Evolutionary conservation across 2,797 vertebrate genomes (phyloP), one percentile per base, ranked within the genome.

Genomic region (Tragelaphus oryx): DNA sequence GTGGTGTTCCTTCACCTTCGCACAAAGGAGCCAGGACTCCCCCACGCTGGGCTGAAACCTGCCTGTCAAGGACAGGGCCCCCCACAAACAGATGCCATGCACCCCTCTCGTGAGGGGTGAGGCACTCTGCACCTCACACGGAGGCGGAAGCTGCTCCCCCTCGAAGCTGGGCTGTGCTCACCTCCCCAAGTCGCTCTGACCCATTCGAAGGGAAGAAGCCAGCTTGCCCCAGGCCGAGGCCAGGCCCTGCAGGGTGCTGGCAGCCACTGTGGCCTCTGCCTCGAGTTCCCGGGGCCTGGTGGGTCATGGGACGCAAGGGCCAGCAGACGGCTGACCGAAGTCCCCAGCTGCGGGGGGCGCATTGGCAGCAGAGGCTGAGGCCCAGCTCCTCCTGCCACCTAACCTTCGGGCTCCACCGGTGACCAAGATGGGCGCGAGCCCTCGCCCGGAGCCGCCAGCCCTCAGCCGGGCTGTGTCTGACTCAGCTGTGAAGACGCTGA

Each of bases 401-500:
- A 0, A 18, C 6, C 59, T 83, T 30, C 18, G 6, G 46, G 30
- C 18, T 3, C 54, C 11, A 10, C 76, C 1, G 60, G 12, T 1
- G 4, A 30, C 76, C 24, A 30, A 4, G 8, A 18, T 0, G 5
- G 46, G 76, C 3, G 2, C 0, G 6, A 17, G 0, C 20, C 33
- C 65, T 20, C 18, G 10, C 14, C 18, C 6, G 5, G 18, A 30
- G 18, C 30, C 10, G 16, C 17, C 60, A 17, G 4, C 60, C 16
- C 17, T 20, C 62, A 20, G n/a, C n/a, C 1, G n/a, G 60, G 30
- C 16, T 6, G 41, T 1, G 46, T 5, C 44, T 28, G 14, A 20
- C n/a, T 62, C 59, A 9, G n/a, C 2, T 24, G 37, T 14, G 17
- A 22, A 68, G 20, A 30, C 1, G 59, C 8, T 26, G 59, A 87